Percentiles rank a stretch among this genome's conserved stretches.
Conservation (phyloP, 30 jellyfish, hydroid and myxozoan genomes). For the Aurelia aurita complex sp. Pacific region DNA sequence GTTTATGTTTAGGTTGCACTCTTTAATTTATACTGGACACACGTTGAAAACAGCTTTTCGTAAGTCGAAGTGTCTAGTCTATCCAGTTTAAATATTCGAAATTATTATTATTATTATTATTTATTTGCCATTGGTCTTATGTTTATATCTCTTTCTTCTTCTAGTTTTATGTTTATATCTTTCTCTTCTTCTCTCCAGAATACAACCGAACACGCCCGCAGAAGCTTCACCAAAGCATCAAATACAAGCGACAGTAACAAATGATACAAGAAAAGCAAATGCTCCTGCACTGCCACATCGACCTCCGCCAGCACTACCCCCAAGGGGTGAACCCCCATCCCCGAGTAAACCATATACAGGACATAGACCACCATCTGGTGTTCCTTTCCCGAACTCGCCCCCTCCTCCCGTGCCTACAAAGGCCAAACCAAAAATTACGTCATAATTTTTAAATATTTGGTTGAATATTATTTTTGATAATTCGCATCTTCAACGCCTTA, state of each 20-base stretch:
- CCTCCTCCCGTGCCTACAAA: slow-evolving; percentile 63
- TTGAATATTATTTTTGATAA: neutral
- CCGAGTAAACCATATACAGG: slow-evolving; percentile 64
- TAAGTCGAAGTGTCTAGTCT: too few species aligned
- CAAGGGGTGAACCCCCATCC: slow-evolving; percentile 49
- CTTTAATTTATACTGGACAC: too few species aligned
- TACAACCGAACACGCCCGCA: slow-evolving; percentile 31
- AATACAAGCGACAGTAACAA: neutral
- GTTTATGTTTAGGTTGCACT: too few species aligned
- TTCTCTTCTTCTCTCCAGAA: slow-evolving; percentile 15
- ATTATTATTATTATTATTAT: too few species aligned
- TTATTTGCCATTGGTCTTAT: too few species aligned
- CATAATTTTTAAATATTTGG: neutral
- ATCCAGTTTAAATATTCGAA: too few species aligned
- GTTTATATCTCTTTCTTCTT: too few species aligned
- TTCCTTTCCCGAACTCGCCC: slow-evolving; percentile 49
- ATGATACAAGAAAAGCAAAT: slow-evolving; percentile 12
- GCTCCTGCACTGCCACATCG: slow-evolving; percentile 77
- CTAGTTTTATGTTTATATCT: neutral
- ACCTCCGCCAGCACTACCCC: slow-evolving; percentile 72
- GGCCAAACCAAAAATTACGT: slow-evolving; percentile 32
- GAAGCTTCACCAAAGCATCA: slow-evolving; percentile 21
- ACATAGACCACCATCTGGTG: slow-evolving; percentile 29
- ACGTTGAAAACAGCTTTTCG: too few species aligned
- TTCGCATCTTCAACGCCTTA: slow-evolving; percentile 7